Evolutionary conservation across 2,113 vertebrate genomes (phyloP), one percentile per base, ranked within the genome.

Genomic region (Vulpes vulpes): DNA sequence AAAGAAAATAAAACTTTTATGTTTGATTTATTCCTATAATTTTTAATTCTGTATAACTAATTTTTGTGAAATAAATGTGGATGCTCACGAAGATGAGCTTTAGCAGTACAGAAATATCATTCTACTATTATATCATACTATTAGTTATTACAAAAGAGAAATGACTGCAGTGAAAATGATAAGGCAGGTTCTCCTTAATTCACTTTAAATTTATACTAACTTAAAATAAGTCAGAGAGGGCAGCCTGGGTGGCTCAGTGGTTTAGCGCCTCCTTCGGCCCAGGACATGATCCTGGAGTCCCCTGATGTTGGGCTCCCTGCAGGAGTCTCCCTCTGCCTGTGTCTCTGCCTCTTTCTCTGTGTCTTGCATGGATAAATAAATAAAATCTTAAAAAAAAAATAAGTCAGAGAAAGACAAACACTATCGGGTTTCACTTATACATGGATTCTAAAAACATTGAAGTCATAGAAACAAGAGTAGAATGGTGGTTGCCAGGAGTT

Each of bases 81-180:
- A 65, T 76, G 11, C 17, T 86, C 78, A 57, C 92, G 59, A 94
- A 88, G 51, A 81, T 9, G n/a, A 86, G 35, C 64, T 79, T 62
- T 5, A 90, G 49, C 15, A 91, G 74, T 60, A 32, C 64, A 32
- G 43, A 96, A 89, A 64, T 83, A 87, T 79, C 15, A 83, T 51
- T 43, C n/a, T 51, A 73, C 57, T 76, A 59, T 22, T 86, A 51
- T 9, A 81, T 27, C 2, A 64, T 69, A 55, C 3, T 91, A 62
- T 79, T 74, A 30, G 22, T 73, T 53, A 81, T 51, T 96, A 79
- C 95, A 79, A 86, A 57, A 94, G 74, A 91, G 3, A 89, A 81
- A 79, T 43, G 30, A 15, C 22, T 35, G 73, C 82, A 88, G 15
- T 78, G 30, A 92, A 81, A 82, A 64, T 35, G 57, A 51, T 15